A percentile compares a stretch with the other conserved stretches of the same genome.
Evolutionary conservation across 2,888 invertebrate genomes (phyloP).

Genomic region (Cephus nigrinus): DNA sequence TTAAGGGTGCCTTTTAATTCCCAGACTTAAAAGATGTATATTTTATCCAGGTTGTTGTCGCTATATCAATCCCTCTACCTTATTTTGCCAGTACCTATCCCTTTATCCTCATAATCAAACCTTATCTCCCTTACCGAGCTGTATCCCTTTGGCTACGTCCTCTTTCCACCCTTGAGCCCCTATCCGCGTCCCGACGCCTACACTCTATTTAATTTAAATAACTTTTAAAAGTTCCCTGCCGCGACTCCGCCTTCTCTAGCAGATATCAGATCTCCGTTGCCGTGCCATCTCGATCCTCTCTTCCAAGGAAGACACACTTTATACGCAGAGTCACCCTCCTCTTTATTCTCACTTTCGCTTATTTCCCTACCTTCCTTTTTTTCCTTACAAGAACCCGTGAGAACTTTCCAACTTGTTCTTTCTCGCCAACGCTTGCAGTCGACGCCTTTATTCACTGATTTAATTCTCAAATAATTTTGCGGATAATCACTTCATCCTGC

Average conservation of each 20-base stretch:
- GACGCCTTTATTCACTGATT: conserved; percentile 33
- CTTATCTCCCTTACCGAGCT: conserved; percentile 38
- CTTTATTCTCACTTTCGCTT: conserved; percentile 16
- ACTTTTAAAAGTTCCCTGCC: conserved; percentile 47
- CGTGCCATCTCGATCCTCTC: background rate
- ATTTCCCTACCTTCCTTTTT: conserved; percentile 12
- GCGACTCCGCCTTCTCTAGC: conserved; percentile 15
- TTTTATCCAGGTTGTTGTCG: conserved; percentile 49
- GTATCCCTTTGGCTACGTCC: background rate
- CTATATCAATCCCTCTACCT: conserved; percentile 42
- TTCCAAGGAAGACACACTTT: conserved; percentile 7
- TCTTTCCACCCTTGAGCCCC: conserved; percentile 5
- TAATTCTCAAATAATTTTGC: conserved; percentile 41
- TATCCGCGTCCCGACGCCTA: conserved; percentile 17
- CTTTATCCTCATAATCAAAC: conserved; percentile 38
- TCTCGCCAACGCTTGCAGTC: conserved; percentile 22
- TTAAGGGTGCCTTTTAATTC: conserved; percentile 47
- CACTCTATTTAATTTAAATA: conserved; percentile 58
- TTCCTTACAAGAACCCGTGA: conserved; percentile 3
- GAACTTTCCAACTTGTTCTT: conserved; percentile 14
- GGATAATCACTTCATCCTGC: conserved; percentile 34
- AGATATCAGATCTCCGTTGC: conserved; percentile 35
- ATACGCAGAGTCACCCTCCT: conserved; percentile 10
- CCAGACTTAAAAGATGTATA: conserved; percentile 37
- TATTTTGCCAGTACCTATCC: conserved; percentile 21